Conservation (phyloP, 2,113 vertebrate genomes). For the Gavia stellata region DNA sequence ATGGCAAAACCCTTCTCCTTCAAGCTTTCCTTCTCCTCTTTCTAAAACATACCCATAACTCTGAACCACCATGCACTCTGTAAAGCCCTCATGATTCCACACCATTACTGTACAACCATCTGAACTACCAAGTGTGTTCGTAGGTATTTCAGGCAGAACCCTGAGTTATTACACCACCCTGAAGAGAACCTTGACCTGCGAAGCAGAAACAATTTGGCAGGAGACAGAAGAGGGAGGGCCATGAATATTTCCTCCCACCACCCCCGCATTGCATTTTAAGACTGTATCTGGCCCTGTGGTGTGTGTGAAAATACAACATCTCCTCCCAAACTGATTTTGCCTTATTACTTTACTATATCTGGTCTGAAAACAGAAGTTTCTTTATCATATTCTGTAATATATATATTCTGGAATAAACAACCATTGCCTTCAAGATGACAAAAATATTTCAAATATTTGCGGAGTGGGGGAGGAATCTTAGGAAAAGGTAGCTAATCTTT, state of each 20-base stretch:
- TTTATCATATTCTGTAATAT: background rate
- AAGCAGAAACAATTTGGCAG: background rate
- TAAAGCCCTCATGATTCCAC: background rate
- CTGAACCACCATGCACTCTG: background rate
- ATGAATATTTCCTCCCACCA: background rate
- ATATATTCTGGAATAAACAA: background rate
- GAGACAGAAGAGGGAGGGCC: background rate
- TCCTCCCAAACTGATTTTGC: background rate
- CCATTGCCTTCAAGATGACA: background rate
- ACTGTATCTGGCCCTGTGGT: background rate
- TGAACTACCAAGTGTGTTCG: background rate
- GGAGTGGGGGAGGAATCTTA: rapidly evolving
- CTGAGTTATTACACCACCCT: background rate
- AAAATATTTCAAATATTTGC: background rate
- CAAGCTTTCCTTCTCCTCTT: background rate
- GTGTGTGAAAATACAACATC: background rate
- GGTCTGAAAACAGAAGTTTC: background rate
- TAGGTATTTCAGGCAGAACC: background rate
- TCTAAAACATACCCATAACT: background rate
- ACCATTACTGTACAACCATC: background rate
- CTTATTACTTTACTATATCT: background rate
- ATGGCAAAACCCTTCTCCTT: background rate
- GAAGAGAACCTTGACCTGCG: background rate
- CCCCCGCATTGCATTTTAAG: background rate
- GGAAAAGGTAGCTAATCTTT: background rate